A percentile compares a stretch with the other conserved stretches of the same genome.
Evolutionary conservation across 2,113 vertebrate species (phyloP).

Genomic region (Pluvialis apricaria): DNA sequence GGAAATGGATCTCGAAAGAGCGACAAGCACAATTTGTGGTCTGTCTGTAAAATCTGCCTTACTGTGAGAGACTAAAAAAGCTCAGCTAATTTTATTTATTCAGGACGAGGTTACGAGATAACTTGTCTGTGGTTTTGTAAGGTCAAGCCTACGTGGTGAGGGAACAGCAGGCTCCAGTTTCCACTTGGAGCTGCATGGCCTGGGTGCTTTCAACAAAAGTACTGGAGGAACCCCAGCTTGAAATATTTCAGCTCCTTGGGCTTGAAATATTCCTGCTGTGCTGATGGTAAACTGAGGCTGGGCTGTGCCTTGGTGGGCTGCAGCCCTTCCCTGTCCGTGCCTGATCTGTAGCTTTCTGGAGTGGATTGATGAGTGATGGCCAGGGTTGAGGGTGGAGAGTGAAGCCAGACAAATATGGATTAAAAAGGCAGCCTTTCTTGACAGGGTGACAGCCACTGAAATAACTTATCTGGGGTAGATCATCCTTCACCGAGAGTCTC

Average conservation of each 20-base stretch:
- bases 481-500: not conserved
- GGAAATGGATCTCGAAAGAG: conserved; percentile 10
- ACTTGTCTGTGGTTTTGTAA: conserved; percentile 32
- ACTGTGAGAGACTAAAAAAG: not conserved
- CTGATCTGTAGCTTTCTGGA: not conserved
- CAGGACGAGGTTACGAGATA: not conserved
- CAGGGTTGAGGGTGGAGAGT: not conserved
- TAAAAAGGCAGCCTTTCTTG: not conserved
- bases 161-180: not conserved
- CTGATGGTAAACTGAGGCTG: not conserved
- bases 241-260: not conserved
- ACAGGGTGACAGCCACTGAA: not conserved
- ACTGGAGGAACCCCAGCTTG: not conserved
- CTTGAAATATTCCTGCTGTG: not conserved
- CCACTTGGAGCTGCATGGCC: not conserved
- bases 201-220: not conserved
- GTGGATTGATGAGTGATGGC: not conserved
- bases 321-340: not conserved
- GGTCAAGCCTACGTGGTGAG: not conserved
- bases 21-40: not conserved
- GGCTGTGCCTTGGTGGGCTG: not conserved
- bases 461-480: not conserved
- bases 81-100: conserved; percentile 27
- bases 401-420: not conserved
- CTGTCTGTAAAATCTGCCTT: not conserved